Conservation (phyloP, 2,113 vertebrate species). For the Pithys albifrons region DNA sequence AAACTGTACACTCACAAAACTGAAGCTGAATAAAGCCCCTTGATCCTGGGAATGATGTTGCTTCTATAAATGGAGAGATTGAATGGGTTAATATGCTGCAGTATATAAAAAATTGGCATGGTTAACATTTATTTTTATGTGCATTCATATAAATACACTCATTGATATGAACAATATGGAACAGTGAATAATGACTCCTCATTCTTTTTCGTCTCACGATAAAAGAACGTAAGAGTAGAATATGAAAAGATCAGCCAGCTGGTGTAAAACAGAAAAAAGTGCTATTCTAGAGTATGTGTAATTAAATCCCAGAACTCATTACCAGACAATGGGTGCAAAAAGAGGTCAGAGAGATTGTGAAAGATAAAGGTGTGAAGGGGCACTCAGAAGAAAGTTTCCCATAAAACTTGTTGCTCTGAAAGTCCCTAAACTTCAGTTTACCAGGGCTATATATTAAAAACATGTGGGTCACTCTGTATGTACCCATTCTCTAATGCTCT, state of each 20-base stretch:
- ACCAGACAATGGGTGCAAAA: not conserved
- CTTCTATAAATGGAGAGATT: not conserved
- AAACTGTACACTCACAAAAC: not conserved
- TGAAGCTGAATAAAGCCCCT: not conserved
- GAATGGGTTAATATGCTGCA: not conserved
- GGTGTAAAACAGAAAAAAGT: not conserved
- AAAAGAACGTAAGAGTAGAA: not conserved
- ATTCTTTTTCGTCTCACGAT: not conserved
- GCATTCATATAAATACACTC: not conserved
- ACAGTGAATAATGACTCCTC: not conserved
- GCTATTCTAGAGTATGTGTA: not conserved
- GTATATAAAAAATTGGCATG: not conserved
- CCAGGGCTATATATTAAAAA: not conserved
- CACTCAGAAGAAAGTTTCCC: not conserved
- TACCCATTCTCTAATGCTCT: not conserved
- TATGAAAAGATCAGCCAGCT: not conserved
- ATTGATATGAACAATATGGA: conserved; percentile 1
- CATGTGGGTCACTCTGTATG: not conserved
- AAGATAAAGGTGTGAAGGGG: not conserved
- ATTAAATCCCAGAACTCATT: not conserved
- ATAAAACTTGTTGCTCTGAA: not conserved
- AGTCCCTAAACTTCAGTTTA: not conserved
- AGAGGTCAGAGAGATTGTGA: not conserved
- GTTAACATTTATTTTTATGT: not conserved
- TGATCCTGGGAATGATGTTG: not conserved